Percentiles rank a stretch among this genome's conserved stretches.
Evolutionary conservation across 2,888 invertebrate genomes (phyloP).

Genomic region (Pseudococcus longispinus): DNA sequence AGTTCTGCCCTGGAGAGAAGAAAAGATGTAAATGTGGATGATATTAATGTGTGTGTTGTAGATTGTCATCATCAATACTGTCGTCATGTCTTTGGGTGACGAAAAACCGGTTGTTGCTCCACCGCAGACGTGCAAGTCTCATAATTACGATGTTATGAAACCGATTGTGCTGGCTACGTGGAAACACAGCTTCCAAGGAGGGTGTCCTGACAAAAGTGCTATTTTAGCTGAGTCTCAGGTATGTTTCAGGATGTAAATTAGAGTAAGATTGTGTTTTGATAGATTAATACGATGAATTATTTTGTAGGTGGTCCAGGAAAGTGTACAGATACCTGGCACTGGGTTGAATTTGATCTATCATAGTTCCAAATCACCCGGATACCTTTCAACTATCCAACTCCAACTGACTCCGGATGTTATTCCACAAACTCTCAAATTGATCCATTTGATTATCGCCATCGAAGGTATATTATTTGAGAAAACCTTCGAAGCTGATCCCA

Average conservation of each 20-base stretch:
- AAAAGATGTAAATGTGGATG: neutral
- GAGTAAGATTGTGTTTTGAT: neutral
- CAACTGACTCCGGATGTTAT: constrained; percentile 87
- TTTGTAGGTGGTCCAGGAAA: constrained; percentile 86
- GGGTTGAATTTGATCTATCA: constrained; percentile 96
- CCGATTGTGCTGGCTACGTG: constrained; percentile 92
- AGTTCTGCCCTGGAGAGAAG: neutral
- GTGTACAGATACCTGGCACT: constrained; percentile 91
- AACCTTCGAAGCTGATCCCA: constrained; percentile 93
- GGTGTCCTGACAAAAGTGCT: constrained; percentile 90
- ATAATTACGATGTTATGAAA: constrained; percentile 91
- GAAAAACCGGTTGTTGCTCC: constrained; percentile 73
- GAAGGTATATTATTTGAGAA: constrained; percentile 94
- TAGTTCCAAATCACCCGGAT: constrained; percentile 92
- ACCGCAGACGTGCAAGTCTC: constrained; percentile 82
- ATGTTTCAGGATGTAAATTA: constrained; percentile 49
- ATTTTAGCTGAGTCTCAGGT: constrained; percentile 87
- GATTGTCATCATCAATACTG: constrained; percentile 91
- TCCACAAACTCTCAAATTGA: constrained; percentile 80
- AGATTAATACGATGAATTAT: neutral
- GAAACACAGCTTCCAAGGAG: constrained; percentile 94
- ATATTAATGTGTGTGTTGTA: constrained; percentile 62
- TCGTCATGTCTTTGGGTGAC: constrained; percentile 82
- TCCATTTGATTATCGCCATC: constrained; percentile 90
- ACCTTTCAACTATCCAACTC: constrained; percentile 88